These are phyloP conservation scores for Oncorhynchus kisutch DNA, from an alignment of 2,113 vertebrate species.

Conservation along the genomic window DNA sequence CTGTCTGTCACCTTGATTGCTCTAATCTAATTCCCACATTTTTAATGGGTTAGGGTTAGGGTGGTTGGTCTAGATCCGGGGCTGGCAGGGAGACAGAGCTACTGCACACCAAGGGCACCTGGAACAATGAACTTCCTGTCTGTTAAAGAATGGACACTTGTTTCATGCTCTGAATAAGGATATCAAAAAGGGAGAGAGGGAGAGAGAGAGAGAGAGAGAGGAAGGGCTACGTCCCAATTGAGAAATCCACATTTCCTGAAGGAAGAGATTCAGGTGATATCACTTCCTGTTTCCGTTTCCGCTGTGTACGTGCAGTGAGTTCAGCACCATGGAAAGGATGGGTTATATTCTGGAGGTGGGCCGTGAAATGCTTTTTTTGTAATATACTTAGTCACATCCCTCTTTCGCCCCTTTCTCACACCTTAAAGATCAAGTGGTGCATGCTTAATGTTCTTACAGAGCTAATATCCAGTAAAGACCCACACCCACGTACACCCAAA, in stretches of 20 bases:
- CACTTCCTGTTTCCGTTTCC: constrained; percentile 24
- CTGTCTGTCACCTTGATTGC: too few species aligned
- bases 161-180: constrained; percentile 29
- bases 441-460: background rate
- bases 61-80: too few species aligned
- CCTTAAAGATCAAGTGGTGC: constrained; percentile 13
- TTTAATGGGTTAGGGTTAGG: too few species aligned
- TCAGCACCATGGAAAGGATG: background rate
- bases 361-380: background rate
- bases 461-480: constrained; percentile 19
- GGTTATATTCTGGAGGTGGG: constrained; percentile 7
- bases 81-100: too few species aligned
- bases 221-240: background rate
- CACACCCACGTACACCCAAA: background rate
- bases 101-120: background rate
- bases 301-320: background rate
- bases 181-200: background rate
- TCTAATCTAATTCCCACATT: too few species aligned
- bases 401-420: constrained; percentile 35
- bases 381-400: constrained; percentile 21
- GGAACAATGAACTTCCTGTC: constrained; percentile 54
- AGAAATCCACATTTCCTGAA: constrained; percentile 35
- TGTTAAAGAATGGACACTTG: constrained; percentile 17
- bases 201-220: constrained; percentile 2
- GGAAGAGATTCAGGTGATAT: constrained; percentile 43